A percentile compares a stretch with the other conserved stretches of the same genome.
Conservation (phyloP, 2,888 invertebrate species). For the Drymonia ruficornis region DNA sequence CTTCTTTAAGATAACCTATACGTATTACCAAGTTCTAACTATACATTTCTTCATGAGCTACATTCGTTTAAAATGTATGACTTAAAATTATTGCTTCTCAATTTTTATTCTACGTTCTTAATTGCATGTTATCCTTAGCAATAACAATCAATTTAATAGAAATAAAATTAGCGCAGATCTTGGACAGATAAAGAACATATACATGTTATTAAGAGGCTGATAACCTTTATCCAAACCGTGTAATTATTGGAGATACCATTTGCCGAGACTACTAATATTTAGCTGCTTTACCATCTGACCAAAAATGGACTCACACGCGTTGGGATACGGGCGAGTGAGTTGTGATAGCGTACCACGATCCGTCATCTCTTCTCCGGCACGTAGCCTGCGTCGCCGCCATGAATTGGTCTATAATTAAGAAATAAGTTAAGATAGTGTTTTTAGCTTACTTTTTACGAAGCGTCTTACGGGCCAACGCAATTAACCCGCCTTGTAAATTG, state of each 20-base stretch:
- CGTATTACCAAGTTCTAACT: too few species aligned
- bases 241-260: constrained; percentile 81
- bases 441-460: constrained; percentile 80
- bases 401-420: constrained; percentile 85
- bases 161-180: constrained; percentile 60
- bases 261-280: constrained; percentile 65
- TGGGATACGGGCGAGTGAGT: constrained; percentile 43
- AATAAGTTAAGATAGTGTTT: constrained; percentile 84
- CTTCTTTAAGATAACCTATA: too few species aligned
- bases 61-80: neutral
- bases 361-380: constrained; percentile 67
- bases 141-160: constrained; percentile 32
- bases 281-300: constrained; percentile 33
- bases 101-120: neutral
- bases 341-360: constrained; percentile 31
- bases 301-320: constrained; percentile 46
- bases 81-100: neutral
- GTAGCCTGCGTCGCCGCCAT: constrained; percentile 74
- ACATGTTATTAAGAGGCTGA: constrained; percentile 77
- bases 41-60: too few species aligned
- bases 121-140: neutral
- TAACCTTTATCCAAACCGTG: constrained; percentile 78
- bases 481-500: constrained; percentile 84
- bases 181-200: constrained; percentile 63
- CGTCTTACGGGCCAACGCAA: constrained; percentile 76